Evolutionary conservation across 2,113 vertebrate genomes (phyloP).

Genomic region (Heliornis fulica): DNA sequence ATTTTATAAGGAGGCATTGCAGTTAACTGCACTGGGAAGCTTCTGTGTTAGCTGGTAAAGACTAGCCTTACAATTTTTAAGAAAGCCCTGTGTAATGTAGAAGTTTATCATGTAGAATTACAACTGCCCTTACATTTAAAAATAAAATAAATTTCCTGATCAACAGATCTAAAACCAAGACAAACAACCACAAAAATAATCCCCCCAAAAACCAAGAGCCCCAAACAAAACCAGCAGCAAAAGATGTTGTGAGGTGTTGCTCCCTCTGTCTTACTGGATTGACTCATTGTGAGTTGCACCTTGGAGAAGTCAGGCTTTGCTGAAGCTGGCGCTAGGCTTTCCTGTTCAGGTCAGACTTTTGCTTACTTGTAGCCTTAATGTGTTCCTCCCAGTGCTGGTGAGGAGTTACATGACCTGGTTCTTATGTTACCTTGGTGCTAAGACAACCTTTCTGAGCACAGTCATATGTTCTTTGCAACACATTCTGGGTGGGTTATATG

Average conservation of each 20-base stretch:
- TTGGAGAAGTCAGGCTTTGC: neutral
- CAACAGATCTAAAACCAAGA: neutral
- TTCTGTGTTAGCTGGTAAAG: neutral
- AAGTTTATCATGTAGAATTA: neutral
- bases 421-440: neutral
- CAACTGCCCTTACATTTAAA: neutral
- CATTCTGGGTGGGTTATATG: accelerated
- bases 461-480: neutral
- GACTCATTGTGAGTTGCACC: accelerated
- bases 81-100: neutral
- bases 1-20: neutral
- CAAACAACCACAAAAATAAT: neutral
- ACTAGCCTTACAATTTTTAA: accelerated
- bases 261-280: neutral
- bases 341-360: neutral
- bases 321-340: neutral
- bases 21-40: neutral
- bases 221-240: neutral
- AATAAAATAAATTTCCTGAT: neutral
- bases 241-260: neutral
- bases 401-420: neutral
- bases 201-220: no score
- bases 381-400: neutral
- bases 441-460: neutral
- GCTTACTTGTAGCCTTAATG: neutral